Conservation (phyloP, 1,140 invertebrate genomes). For the Drosophila albomicans region DNA sequence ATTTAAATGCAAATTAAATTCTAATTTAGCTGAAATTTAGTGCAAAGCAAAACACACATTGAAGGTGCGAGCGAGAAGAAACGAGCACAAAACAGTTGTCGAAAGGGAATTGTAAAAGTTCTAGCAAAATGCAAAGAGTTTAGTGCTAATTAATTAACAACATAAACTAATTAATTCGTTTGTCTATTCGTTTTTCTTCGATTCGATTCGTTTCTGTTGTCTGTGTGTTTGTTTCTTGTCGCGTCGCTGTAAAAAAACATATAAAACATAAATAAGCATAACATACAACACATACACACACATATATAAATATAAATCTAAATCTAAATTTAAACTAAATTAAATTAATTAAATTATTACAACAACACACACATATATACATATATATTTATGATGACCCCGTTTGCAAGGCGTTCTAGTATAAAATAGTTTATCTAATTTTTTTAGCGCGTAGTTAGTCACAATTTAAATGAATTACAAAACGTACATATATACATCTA, state of each 20-base stretch:
- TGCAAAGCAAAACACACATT: constrained; percentile 44
- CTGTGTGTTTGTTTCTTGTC: neutral
- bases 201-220: neutral
- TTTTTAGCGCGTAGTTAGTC: constrained; percentile 78
- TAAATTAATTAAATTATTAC: constrained; percentile 58
- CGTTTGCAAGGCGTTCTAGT: constrained; percentile 15
- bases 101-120: constrained; percentile 7
- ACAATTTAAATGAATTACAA: constrained; percentile 78
- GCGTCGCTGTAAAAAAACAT: constrained; percentile 4
- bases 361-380: constrained; percentile 49
- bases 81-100: neutral
- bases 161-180: neutral
- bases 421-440: constrained; percentile 52
- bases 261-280: constrained; percentile 38
- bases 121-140: constrained; percentile 26
- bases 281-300: constrained; percentile 16
- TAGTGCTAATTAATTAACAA: constrained; percentile 40
- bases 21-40: constrained; percentile 82
- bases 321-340: constrained; percentile 54
- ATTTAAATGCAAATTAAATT: constrained; percentile 70
- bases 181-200: constrained; percentile 6
- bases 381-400: constrained; percentile 37
- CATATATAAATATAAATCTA: constrained; percentile 27
- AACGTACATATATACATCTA: constrained; percentile 23
- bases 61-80: constrained; percentile 13